Evolutionary conservation across 2,113 vertebrate genomes (phyloP).

Genomic region (Psilopsiagon aurifrons): DNA sequence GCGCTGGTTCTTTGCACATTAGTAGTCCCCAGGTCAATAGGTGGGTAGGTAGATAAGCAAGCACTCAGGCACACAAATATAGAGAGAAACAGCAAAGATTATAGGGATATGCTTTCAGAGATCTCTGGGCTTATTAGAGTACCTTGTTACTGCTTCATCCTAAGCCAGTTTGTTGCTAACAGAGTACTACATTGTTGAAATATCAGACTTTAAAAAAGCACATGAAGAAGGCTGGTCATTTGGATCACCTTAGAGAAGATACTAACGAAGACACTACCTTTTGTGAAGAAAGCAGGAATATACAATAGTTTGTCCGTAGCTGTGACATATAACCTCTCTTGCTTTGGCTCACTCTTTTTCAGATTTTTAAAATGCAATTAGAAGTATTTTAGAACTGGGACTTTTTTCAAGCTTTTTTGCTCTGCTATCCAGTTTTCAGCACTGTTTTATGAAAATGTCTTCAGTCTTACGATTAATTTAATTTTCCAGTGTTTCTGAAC

Average conservation of each 20-base stretch:
- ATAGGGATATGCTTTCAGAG: not conserved
- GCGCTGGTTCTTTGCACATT: not conserved
- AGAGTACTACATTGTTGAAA: not conserved
- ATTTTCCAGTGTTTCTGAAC: slow-evolving; percentile 61
- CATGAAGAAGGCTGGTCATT: not conserved
- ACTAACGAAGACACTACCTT: not conserved
- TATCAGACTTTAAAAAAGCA: not conserved
- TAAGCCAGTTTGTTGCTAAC: not conserved
- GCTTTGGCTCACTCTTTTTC: not conserved
- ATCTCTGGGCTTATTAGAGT: not conserved
- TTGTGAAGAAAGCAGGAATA: not conserved
- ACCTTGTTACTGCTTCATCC: not conserved
- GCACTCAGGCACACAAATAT: not conserved
- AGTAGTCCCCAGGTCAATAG: not conserved
- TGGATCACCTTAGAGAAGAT: not conserved
- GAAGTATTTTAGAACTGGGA: not conserved
- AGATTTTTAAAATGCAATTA: not conserved
- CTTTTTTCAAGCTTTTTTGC: not conserved
- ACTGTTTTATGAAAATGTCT: slow-evolving; percentile 20
- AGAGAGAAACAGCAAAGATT: not conserved
- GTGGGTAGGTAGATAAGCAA: not conserved
- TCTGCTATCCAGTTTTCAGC: not conserved
- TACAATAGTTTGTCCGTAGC: not conserved
- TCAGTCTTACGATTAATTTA: slow-evolving; percentile 35
- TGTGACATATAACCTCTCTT: not conserved